These are phyloP conservation scores for Paramisgurnus dabryanus DNA, from an alignment of 2,113 vertebrate genomes.

Conservation along the genomic window DNA sequence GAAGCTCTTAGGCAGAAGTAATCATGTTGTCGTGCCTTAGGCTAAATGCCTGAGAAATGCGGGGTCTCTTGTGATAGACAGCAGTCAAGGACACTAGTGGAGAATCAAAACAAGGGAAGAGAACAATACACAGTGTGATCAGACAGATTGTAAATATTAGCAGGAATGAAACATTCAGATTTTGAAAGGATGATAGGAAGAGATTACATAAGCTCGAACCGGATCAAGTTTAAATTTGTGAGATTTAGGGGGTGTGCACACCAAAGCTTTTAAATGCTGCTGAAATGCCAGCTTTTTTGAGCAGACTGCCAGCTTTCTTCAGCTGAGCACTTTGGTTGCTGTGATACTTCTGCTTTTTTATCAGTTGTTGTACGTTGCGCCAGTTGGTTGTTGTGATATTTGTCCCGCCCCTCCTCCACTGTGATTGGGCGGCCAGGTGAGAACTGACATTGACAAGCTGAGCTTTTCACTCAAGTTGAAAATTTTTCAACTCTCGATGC, in stretches of 20 bases:
- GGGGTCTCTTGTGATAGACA: background rate
- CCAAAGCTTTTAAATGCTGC: too few species aligned
- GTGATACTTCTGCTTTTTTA: too few species aligned
- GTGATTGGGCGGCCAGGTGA: too few species aligned
- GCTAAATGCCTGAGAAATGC: conserved; percentile 29
- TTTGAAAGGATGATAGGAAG: conserved; percentile 36
- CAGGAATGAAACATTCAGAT: conserved; percentile 60
- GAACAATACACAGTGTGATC: background rate
- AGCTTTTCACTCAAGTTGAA: too few species aligned
- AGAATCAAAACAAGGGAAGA: conserved; percentile 1
- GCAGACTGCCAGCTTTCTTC: too few species aligned
- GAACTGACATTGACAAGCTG: too few species aligned
- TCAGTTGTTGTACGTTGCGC: too few species aligned
- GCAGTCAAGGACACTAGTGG: conserved; percentile 26
- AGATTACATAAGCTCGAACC: background rate
- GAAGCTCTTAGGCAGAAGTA: conserved; percentile 13
- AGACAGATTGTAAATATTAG: conserved; percentile 59
- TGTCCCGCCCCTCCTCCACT: too few species aligned
- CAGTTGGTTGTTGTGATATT: too few species aligned
- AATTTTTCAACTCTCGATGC: too few species aligned
- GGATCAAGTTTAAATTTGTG: conserved; percentile 9
- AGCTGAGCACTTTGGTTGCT: too few species aligned
- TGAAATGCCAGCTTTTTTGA: too few species aligned
- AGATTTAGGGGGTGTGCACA: background rate
- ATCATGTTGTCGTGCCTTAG: conserved; percentile 31